Evolutionary conservation across 2,113 vertebrate species (phyloP), one percentile per base, ranked within the genome.

Genomic region (Peucedramus taeniatus): DNA sequence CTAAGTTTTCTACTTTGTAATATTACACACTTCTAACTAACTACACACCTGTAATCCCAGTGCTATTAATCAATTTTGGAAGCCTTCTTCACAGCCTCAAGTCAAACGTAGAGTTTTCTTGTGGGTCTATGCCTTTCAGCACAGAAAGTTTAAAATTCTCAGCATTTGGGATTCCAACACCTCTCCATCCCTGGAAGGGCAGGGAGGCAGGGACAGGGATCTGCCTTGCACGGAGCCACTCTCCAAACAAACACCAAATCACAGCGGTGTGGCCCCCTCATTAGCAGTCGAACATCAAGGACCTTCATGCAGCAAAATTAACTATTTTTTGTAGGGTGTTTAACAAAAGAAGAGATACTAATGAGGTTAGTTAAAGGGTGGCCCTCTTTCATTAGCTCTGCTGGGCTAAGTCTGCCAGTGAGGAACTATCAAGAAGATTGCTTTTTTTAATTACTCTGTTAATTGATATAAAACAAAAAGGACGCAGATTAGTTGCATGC

Each of bases 381-480:
- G 96, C 95, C 96, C 93, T 83, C 90, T 90, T 97, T 96, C 89
- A 86, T 97, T 96, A 97, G 95, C 96, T 94, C 90, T 87, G 93
- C 94, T 84, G 79, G 93, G 94, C 95, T 77, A 80, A 85, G 94
- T 95, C 96, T 96, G 96, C 96, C 96, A 91, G 96, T 94, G 94
- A 97, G 95, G 95, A 95, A 95, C 83, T 61, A 92, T 92, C 91
- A 87, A 88, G 93, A 96, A 97, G 97, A 97, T 96, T 96, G 97
- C 97, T 97, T 97, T 98, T 98, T 99, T 98, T 98, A 99, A 99
- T 99, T 98, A 99, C 98, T 98, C 97, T 98, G 98, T 98, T 99
- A 99, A 99, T 99, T 99, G 98, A 98, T 98, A 98, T 98, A 98
- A 99, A 98, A 99, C 99, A 98, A 98, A 99, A 98, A 98, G 98